Evolutionary conservation across 2,797 vertebrate species (phyloP).

Genomic region (Columba guinea): DNA sequence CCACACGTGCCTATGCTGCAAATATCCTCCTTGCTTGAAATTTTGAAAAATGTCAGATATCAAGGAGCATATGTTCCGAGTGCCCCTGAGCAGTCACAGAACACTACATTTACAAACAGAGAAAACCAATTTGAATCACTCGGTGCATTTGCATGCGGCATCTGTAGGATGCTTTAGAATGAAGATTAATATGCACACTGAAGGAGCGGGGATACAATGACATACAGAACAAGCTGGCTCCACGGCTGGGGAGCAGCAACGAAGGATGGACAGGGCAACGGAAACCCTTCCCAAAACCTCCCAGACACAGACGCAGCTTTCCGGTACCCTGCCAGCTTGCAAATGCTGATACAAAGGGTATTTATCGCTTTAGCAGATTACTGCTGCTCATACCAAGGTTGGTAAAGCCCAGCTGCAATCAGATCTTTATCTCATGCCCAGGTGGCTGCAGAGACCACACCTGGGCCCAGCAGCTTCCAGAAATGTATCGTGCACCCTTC

Average conservation of each 20-base stretch:
- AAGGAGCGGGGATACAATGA: background rate
- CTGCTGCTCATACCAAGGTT: background rate
- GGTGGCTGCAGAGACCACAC: background rate
- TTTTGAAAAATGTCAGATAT: slow-evolving; percentile 47
- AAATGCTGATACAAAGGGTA: background rate
- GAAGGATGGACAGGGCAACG: background rate
- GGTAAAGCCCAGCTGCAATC: background rate
- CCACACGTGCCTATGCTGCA: background rate
- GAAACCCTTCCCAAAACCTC: background rate
- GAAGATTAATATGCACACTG: slow-evolving; percentile 55
- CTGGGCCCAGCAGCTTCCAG: background rate
- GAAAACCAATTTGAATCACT: slow-evolving; percentile 55
- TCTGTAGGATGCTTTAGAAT: slow-evolving; percentile 42
- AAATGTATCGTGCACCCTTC: fast-evolving
- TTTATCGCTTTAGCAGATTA: background rate
- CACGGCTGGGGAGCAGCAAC: fast-evolving
- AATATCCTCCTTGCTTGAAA: background rate
- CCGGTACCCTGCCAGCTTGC: too few relatives aligned
- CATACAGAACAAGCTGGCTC: background rate
- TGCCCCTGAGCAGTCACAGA: slow-evolving; percentile 55
- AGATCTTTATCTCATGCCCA: background rate
- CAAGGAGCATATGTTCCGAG: slow-evolving; percentile 27
- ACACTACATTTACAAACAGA: slow-evolving; percentile 45
- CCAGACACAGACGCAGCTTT: background rate
- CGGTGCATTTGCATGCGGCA: slow-evolving; percentile 11